A percentile compares a stretch with the other conserved stretches of the same genome.
These are phyloP conservation scores for Pseudomyrmex concolor DNA, from an alignment of 1,140 invertebrate genomes.

Conservation along the genomic window DNA sequence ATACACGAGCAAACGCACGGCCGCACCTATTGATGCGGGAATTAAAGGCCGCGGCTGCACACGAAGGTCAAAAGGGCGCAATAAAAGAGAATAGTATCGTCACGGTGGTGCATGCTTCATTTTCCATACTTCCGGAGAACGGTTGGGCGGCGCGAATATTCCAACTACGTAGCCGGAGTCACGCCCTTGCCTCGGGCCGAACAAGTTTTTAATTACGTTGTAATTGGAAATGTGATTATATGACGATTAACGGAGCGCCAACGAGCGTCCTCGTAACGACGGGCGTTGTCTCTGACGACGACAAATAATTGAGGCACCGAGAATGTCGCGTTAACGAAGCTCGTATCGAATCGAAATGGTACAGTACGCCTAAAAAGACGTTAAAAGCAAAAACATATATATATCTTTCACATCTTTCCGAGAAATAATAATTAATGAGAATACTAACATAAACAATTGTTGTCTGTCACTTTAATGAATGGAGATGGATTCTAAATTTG, in stretches of 20 bases:
- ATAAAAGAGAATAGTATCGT: constrained; percentile 25
- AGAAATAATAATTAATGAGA: not conserved
- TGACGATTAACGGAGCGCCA: constrained; percentile 18
- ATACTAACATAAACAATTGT: no score
- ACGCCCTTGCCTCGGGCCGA: not conserved
- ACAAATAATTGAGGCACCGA: constrained; percentile 29
- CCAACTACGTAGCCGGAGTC: not conserved
- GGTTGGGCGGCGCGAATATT: not conserved
- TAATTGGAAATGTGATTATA: constrained; percentile 54
- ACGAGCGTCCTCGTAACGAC: not conserved
- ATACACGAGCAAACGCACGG: not conserved
- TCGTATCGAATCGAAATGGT: not conserved
- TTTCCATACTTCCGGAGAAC: constrained; percentile 22
- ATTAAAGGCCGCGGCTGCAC: not conserved
- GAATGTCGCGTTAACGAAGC: not conserved
- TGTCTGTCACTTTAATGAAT: no score
- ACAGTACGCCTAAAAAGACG: not conserved
- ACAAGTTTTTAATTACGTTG: constrained; percentile 37
- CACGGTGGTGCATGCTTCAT: not conserved
- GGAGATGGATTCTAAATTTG: no score
- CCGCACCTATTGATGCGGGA: not conserved
- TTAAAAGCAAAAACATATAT: not conserved
- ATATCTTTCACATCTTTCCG: not conserved
- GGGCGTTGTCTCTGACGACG: not conserved
- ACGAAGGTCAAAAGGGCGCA: not conserved